Conservation (phyloP, 2,888 invertebrate genomes). For the Conistra vaccinii region DNA sequence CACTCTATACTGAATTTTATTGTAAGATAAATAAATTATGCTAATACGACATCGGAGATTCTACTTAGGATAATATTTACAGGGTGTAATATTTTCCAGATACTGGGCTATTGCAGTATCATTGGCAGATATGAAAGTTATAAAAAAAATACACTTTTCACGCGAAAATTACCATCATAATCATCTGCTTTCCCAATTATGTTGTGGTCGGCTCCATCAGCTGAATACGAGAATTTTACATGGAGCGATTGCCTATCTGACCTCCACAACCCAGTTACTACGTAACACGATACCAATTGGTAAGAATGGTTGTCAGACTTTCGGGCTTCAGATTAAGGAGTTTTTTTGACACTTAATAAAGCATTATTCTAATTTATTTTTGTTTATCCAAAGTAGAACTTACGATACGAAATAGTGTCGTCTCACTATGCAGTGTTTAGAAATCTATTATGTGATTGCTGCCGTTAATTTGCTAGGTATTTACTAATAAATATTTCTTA, state of each 20-base stretch:
- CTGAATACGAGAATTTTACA: neutral
- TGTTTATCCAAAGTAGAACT: slow-evolving; percentile 46
- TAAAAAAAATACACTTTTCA: neutral
- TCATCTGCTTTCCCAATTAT: too few relatives aligned
- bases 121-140: neutral
- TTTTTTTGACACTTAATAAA: neutral
- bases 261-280: neutral
- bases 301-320: neutral
- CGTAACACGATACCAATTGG: neutral
- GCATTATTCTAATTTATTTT: neutral
- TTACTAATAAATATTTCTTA: slow-evolving; percentile 21
- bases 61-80: slow-evolving; percentile 22
- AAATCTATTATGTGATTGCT: slow-evolving; percentile 45
- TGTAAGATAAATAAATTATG: slow-evolving; percentile 61
- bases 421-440: slow-evolving; percentile 55
- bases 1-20: slow-evolving; percentile 41
- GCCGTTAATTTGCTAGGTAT: slow-evolving; percentile 14
- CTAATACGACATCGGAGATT: slow-evolving; percentile 31
- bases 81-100: neutral
- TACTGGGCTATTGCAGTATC: neutral
- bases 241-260: neutral
- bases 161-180: neutral
- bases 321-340: neutral
- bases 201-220: neutral
- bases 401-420: slow-evolving; percentile 5